Evolutionary conservation across 1,140 invertebrate species (phyloP), one percentile per base, ranked within the genome.

Genomic region (Ceratina australensis): DNA sequence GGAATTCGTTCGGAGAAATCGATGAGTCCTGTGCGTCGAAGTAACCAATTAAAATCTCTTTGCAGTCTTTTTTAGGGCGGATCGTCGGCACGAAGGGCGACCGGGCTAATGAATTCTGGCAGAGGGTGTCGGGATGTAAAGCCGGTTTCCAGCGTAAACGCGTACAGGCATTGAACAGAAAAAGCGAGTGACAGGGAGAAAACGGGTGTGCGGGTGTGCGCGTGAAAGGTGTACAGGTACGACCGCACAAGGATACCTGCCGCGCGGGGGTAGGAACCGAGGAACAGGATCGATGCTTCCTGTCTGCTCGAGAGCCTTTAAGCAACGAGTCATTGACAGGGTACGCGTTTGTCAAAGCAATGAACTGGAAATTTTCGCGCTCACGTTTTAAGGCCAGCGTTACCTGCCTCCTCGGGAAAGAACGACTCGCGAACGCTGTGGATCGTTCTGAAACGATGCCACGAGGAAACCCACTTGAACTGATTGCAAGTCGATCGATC

Each of bases 41-140:
- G 83, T 69, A 79, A 79, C 83, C 84, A 86, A 86, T 86, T 86
- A 86, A 86, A 86, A 86, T 86, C 83, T 85, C 80, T 86, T 82
- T 82, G 82, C 79, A 78, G 60, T 79, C 83, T 79, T 84, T 85
- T 85, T 84, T 72, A 81, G 76, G 42, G 56, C 15, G 63, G 61
- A 24, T 60, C 67, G 65, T 24, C 64, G 28, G 71, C 59, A 60
- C 47, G 18, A 28, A 61, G 65, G 64, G 69, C 65, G 72, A n/a
- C n/a, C 59, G 60, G 65, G 68, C 80, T 85, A 85, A 85, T 85
- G 77, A 85, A 85, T 85, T 85, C 79, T 82, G 80, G 76, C 72
- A 78, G 72, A 84, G 83, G 78, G 83, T 83, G 81, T 84, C 79
- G 82, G 78, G 65, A 78, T 66, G 79, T 74, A 83, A 83, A 83